phyloP scores from a whole-genome alignment of 2,797 vertebrate species.

The Halcyon badia region DNA sequence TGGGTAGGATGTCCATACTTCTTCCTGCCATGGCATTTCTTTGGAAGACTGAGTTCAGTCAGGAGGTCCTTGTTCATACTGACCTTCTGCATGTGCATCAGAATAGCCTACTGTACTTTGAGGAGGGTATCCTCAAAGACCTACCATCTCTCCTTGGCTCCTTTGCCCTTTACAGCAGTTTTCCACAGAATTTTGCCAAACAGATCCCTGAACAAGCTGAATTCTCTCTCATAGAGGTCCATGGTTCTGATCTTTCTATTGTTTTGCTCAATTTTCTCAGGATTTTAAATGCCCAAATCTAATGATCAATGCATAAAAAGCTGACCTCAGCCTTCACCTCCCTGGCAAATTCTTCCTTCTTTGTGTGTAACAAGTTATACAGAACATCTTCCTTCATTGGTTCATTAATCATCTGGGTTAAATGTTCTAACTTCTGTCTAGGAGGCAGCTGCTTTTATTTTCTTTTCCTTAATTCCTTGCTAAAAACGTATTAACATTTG shows the following conservation, averaged over 20 bases:
- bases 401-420: background rate
- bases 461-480: background rate
- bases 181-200: background rate
- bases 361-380: background rate
- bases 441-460: accelerated
- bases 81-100: background rate
- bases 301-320: background rate
- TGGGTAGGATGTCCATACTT: background rate
- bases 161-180: background rate
- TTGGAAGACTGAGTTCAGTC: accelerated
- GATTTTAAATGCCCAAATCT: background rate
- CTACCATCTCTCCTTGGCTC: background rate
- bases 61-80: background rate
- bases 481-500: background rate
- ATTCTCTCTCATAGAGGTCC: background rate
- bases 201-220: background rate
- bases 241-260: background rate
- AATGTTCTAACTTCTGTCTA: background rate
- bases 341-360: background rate
- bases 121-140: background rate
- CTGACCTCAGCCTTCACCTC: background rate
- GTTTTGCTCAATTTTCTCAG: background rate
- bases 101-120: background rate
- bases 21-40: background rate
- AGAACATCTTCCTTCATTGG: background rate